Base-by-base conservation (phyloP, 2,888 invertebrate genomes). In the Helleia helle region DNA sequence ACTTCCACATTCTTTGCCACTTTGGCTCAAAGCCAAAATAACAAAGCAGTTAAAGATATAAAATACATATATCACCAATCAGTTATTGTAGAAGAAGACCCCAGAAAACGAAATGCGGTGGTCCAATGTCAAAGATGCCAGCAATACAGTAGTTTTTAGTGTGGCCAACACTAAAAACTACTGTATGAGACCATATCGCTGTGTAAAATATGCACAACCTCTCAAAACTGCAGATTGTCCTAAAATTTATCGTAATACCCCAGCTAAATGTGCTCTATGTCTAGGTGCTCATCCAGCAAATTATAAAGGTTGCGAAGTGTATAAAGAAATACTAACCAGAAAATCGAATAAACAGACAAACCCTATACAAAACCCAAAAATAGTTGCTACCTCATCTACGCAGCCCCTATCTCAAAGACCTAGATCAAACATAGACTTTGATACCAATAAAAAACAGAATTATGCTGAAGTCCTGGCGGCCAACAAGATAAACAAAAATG, bases 1-100 rank as follows among this genome's bases (percentile, higher is more conserved):
- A 45, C 44, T 3, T 43, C 51, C 1, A 56, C 57, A 3, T 55
- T 57, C 26, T 55, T 58, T 37, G 52, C 51, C 1, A 52, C 51
- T 25, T 5, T 53, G 0, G 36, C 30, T 31, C 44, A 44, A 8
- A 26, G 30, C 2, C 27, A 27, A 0, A 46, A 50, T 13, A 58
- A 52, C 12, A 50, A 47, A 14, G 28, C 13, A 1, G 45, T 28
- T 1, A 52, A 49, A 44, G 28, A 45, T 0, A 37, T 48, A 1
- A 47, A 47, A 25, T 30, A n/a, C n/a, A n/a, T n/a, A n/a, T n/a
- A n/a, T n/a, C n/a, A n/a, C n/a, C n/a, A n/a, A n/a, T n/a, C n/a
- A 28, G 4, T 4, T 11, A n/a, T 26, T 2, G 26, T n/a, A 4
- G 42, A 53, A 11, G 46, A 54, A 40, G 47, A 50, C 12, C 51